Evolutionary conservation across 2,797 vertebrate genomes (phyloP).

Genomic region (Neosilurus hyrtlii): DNA sequence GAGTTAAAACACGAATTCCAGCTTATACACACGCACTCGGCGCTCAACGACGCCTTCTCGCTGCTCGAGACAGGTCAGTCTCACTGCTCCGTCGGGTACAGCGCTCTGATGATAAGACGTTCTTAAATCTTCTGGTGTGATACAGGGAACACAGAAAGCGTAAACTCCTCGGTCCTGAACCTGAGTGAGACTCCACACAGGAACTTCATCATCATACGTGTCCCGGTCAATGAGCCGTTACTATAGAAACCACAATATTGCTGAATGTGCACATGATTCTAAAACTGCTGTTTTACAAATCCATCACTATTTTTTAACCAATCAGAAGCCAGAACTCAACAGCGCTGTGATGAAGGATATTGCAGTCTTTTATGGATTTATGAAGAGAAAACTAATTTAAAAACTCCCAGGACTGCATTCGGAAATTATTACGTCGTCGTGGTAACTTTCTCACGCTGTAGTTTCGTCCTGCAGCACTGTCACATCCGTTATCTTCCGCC

Average conservation of each 20-base stretch:
- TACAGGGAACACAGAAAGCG: not conserved
- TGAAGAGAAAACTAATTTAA: not conserved
- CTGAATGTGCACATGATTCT: not conserved
- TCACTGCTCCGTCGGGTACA: not conserved
- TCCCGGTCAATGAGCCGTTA: not conserved
- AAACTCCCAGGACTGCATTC: not conserved
- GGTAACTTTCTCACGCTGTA: not conserved
- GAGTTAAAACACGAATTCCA: constrained; percentile 87
- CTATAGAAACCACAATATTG: not conserved
- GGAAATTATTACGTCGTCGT: not conserved
- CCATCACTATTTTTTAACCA: not conserved
- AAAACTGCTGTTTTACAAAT: not conserved
- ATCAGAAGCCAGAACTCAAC: not conserved
- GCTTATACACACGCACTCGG: constrained; percentile 72
- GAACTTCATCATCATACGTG: not conserved
- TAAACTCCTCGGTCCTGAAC: not conserved
- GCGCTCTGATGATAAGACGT: not conserved
- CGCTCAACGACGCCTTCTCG: constrained; percentile 74
- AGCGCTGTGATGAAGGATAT: not conserved
- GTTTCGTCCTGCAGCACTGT: not conserved
- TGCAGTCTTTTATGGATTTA: not conserved
- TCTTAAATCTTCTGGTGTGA: not conserved
- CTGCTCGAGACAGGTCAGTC: constrained; percentile 80
- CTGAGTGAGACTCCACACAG: not conserved
- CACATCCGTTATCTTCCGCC: not conserved